Evolutionary conservation across 2,888 invertebrate genomes (phyloP).

Genomic region (Acleris sparsana): DNA sequence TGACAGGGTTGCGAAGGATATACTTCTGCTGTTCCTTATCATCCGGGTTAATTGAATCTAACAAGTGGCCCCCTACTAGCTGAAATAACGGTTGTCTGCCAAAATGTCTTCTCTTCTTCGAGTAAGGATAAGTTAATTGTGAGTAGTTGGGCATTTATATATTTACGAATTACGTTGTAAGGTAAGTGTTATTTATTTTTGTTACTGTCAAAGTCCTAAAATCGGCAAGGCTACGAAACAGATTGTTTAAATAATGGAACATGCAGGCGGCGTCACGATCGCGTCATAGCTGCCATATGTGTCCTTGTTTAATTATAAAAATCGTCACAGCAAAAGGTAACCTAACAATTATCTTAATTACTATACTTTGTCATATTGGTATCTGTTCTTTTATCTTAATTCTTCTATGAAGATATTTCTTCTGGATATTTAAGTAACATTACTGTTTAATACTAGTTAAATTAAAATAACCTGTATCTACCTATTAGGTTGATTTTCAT

Average conservation of each 20-base stretch:
- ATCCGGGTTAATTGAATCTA: conserved; percentile 72
- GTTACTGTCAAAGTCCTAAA: conserved; percentile 35
- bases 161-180: conserved; percentile 29
- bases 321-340: conserved; percentile 14
- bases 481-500: too few species aligned
- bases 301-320: conserved; percentile 60
- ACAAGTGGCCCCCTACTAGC: conserved; percentile 63
- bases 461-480: too few species aligned
- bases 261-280: conserved; percentile 51
- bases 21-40: conserved; percentile 68
- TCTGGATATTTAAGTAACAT: too few species aligned
- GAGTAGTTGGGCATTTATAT: conserved; percentile 54
- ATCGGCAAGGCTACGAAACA: conserved; percentile 64
- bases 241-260: conserved; percentile 51
- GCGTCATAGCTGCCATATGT: conserved; percentile 61
- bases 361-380: not conserved
- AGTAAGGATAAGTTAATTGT: conserved; percentile 71
- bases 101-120: conserved; percentile 75
- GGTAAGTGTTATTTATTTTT: not conserved
- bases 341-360: conserved; percentile 9
- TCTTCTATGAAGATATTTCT: not conserved
- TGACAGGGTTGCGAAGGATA: conserved; percentile 78
- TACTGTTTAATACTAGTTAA: too few species aligned
- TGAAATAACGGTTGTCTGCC: conserved; percentile 79
- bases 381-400: too few species aligned